phyloP scores from a whole-genome alignment of 2,888 invertebrate genomes.

The Marronus borbonicus region DNA sequence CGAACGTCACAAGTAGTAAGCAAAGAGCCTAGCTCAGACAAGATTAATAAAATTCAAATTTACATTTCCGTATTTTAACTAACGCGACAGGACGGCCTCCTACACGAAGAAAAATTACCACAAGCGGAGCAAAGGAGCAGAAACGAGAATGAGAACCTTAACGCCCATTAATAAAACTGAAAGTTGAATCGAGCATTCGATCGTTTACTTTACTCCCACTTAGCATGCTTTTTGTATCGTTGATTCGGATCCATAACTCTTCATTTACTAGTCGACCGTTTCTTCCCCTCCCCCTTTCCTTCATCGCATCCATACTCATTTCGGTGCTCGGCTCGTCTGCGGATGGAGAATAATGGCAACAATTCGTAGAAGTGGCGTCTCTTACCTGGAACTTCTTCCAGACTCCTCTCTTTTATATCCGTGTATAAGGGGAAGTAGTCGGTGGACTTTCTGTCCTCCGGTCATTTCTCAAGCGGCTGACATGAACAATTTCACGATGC shows the following conservation, averaged over 20 bases:
- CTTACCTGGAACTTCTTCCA: slow-evolving; percentile 54
- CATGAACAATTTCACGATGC: slow-evolving; percentile 66
- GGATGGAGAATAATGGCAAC: slow-evolving; percentile 70
- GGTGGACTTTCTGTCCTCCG: slow-evolving; percentile 51
- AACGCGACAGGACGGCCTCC: slow-evolving; percentile 28
- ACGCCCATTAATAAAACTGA: slow-evolving; percentile 46
- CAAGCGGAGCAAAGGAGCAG: slow-evolving; percentile 15
- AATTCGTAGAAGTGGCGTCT: slow-evolving; percentile 62
- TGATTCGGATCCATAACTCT: slow-evolving; percentile 69
- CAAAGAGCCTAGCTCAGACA: background rate
- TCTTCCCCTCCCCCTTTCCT: background rate
- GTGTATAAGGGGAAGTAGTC: background rate
- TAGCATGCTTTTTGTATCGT: slow-evolving; percentile 65
- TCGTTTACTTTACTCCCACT: slow-evolving; percentile 58
- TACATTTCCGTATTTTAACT: slow-evolving; percentile 42
- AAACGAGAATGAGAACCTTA: slow-evolving; percentile 30
- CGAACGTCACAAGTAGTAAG: background rate
- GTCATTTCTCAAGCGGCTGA: slow-evolving; percentile 68
- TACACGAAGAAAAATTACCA: slow-evolving; percentile 41
- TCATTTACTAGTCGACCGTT: slow-evolving; percentile 64
- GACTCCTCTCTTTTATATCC: slow-evolving; percentile 11
- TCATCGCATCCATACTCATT: slow-evolving; percentile 60
- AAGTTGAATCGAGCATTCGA: slow-evolving; percentile 44
- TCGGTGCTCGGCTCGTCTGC: slow-evolving; percentile 51
- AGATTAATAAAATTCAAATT: slow-evolving; percentile 42